Percentiles rank a stretch among this genome's conserved stretches.
Conservation (phyloP, 2,113 vertebrate species). For the Macquaria ambigua region DNA sequence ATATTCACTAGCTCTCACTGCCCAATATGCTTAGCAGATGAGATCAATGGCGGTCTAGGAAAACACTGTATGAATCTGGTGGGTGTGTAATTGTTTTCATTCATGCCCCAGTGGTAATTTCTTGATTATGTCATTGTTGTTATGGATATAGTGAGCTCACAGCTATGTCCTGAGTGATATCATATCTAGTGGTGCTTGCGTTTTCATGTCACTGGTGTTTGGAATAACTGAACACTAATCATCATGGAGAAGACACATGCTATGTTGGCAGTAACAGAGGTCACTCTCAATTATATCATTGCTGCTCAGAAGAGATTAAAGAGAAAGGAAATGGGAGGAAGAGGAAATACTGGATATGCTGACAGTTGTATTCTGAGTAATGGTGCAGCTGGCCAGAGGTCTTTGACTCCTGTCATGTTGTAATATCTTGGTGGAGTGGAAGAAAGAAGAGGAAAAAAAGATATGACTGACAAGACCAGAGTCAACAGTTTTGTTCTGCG, state of each 20-base stretch:
- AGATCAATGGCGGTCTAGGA: constrained; percentile 22
- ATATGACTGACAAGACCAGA: constrained; percentile 45
- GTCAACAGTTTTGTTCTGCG: constrained; percentile 42
- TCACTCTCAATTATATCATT: constrained; percentile 49
- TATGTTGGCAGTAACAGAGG: constrained; percentile 34
- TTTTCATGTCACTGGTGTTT: constrained; percentile 42
- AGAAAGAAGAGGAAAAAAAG: constrained; percentile 27
- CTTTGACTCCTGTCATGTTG: constrained; percentile 34
- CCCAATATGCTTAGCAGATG: constrained; percentile 17
- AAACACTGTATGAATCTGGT: constrained; percentile 14
- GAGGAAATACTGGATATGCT: constrained; percentile 29
- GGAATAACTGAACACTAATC: constrained; percentile 29
- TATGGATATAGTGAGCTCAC: constrained; percentile 27
- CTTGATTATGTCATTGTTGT: constrained; percentile 37
- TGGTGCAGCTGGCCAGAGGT: constrained; percentile 34
- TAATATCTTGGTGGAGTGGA: constrained; percentile 37
- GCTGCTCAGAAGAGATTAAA: constrained; percentile 36
- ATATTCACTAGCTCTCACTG: constrained; percentile 25
- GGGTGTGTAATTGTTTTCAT: constrained; percentile 53
- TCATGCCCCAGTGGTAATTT: constrained; percentile 41
- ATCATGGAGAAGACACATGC: constrained; percentile 21
- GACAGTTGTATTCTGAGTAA: constrained; percentile 49
- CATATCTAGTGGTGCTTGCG: constrained; percentile 25
- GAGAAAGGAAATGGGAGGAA: constrained; percentile 15
- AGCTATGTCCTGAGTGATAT: constrained; percentile 35